Conservation (phyloP, 2,113 vertebrate genomes). For the Ailurus styani region DNA sequence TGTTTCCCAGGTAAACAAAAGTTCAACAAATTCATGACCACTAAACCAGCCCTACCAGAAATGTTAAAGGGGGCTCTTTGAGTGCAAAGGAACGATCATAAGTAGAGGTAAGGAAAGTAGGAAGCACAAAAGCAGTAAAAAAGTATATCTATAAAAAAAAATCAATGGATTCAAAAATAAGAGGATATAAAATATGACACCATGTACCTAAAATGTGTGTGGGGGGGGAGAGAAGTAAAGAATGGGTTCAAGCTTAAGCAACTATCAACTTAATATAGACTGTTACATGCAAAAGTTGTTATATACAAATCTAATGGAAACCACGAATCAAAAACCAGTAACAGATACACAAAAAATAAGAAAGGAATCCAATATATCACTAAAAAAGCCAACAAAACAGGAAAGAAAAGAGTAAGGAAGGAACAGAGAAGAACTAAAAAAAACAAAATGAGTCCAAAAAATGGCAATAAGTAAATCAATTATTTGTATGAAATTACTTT, state of each 20-base stretch:
- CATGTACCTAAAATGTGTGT: neutral
- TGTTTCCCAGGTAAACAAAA: neutral
- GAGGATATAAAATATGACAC: neutral
- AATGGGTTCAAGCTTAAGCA: neutral
- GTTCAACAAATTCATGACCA: neutral
- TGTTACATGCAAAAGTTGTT: neutral
- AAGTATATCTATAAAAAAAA: neutral
- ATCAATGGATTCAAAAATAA: neutral
- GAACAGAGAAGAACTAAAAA: neutral
- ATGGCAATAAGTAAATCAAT: too few species aligned
- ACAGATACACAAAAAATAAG: neutral
- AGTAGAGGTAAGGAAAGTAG: neutral
- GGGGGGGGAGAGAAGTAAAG: neutral
- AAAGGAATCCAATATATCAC: neutral
- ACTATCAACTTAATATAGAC: neutral
- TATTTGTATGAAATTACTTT: too few species aligned
- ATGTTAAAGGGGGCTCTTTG: neutral
- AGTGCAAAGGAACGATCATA: neutral
- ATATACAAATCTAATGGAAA: neutral
- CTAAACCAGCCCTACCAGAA: neutral
- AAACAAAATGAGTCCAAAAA: neutral
- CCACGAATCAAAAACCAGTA: neutral
- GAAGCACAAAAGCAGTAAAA: neutral
- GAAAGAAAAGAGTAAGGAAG: neutral
- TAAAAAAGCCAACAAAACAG: neutral